A percentile compares a stretch with the other conserved stretches of the same genome.
Evolutionary conservation across 1,140 invertebrate species (phyloP).

Genomic region (Apis dorsata): DNA sequence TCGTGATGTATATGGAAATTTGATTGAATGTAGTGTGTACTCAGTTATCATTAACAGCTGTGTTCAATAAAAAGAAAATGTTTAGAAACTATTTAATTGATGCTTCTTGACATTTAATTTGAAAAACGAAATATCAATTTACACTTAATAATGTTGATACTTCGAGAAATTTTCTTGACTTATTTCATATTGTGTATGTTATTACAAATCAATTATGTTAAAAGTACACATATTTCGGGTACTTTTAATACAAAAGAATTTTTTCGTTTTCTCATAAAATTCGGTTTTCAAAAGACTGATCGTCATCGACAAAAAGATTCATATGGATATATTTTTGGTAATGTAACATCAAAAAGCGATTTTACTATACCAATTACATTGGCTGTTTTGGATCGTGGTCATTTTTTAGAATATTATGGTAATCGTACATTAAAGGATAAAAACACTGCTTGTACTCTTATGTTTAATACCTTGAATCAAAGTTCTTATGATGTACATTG

Average conservation of each 20-base stretch:
- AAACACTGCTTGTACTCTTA: slow-evolving; percentile 86
- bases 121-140: background rate
- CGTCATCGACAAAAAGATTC: slow-evolving; percentile 88
- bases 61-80: slow-evolving; percentile 31
- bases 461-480: slow-evolving; percentile 91
- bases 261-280: slow-evolving; percentile 95
- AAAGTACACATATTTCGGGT: slow-evolving; percentile 82
- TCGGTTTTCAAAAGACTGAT: slow-evolving; percentile 98
- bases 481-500: slow-evolving; percentile 93
- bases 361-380: slow-evolving; percentile 88
- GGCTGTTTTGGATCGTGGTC: slow-evolving; percentile 91
- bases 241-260: slow-evolving; percentile 87
- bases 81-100: slow-evolving; percentile 7
- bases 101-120: slow-evolving; percentile 43
- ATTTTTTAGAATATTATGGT: slow-evolving; percentile 94
- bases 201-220: slow-evolving; percentile 50
- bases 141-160: slow-evolving; percentile 21
- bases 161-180: slow-evolving; percentile 14
- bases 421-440: slow-evolving; percentile 84
- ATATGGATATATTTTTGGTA: slow-evolving; percentile 97
- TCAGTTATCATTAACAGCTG: slow-evolving; percentile 27
- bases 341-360: slow-evolving; percentile 88
- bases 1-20: slow-evolving; percentile 3
- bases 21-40: background rate
- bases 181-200: slow-evolving; percentile 40